Percentiles rank a stretch among this genome's conserved stretches.
These are phyloP conservation scores for Spodoptera frugiperda DNA, from an alignment of 1,140 invertebrate genomes.

Conservation along the genomic window DNA sequence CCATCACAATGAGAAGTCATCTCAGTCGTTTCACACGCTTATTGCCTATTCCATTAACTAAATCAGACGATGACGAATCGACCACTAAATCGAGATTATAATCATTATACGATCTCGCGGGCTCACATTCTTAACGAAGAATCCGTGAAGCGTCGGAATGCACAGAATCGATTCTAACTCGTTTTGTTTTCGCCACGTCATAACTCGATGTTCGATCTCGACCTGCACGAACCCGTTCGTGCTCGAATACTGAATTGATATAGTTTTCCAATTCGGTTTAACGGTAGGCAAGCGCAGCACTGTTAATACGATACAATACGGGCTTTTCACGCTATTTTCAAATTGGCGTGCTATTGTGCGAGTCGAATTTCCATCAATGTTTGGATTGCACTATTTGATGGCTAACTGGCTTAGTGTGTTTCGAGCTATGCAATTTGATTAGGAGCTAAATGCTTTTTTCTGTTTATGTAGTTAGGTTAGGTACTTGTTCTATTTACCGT, in stretches of 20 bases:
- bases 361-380: not conserved
- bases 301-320: conserved; percentile 14
- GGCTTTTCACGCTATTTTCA: conserved; percentile 16
- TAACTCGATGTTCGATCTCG: conserved; percentile 68
- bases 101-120: conserved; percentile 75
- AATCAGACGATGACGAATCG: conserved; percentile 84
- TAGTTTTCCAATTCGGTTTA: conserved; percentile 43
- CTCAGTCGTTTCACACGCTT: conserved; percentile 74
- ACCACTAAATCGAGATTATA: conserved; percentile 82
- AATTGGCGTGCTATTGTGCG: conserved; percentile 18
- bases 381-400: conserved; percentile 7
- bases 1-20: conserved; percentile 59
- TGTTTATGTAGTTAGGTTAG: not conserved
- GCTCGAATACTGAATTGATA: conserved; percentile 48
- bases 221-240: conserved; percentile 45
- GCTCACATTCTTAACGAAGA: conserved; percentile 77
- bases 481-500: not conserved
- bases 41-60: conserved; percentile 82
- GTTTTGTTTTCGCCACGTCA: conserved; percentile 85
- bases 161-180: conserved; percentile 80
- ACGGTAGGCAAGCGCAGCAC: conserved; percentile 21
- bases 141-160: conserved; percentile 81
- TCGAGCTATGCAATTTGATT: not conserved
- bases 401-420: not conserved
- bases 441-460: not conserved